These are phyloP conservation scores for Drosophila triauraria DNA, from an alignment of 1,140 invertebrate genomes.

Conservation along the genomic window DNA sequence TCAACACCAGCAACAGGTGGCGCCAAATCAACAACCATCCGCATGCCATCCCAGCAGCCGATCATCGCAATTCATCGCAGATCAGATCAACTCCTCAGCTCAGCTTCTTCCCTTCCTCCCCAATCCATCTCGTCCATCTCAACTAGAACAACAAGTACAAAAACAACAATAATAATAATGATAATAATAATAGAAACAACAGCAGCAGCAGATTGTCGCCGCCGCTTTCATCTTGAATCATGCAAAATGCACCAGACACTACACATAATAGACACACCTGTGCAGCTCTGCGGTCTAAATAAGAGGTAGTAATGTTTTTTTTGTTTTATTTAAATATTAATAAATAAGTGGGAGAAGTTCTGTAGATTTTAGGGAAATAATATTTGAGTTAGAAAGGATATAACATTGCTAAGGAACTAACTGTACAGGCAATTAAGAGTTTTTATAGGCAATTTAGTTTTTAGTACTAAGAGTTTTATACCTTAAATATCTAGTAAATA, in stretches of 20 bases:
- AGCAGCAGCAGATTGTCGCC: constrained; percentile 58
- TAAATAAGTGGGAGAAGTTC: not conserved
- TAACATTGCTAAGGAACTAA: no score
- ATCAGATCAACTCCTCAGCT: constrained; percentile 17
- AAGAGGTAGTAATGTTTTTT: not conserved
- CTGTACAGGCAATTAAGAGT: no score
- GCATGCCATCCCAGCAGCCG: constrained; percentile 33
- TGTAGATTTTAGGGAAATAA: not conserved
- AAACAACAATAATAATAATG: constrained; percentile 33
- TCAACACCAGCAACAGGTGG: constrained; percentile 30
- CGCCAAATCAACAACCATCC: constrained; percentile 30
- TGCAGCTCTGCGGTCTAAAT: constrained; percentile 24
- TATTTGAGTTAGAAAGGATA: no score
- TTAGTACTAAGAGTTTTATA: no score
- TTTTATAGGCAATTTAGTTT: no score
- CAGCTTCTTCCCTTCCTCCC: constrained; percentile 19
- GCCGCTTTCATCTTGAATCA: constrained; percentile 48
- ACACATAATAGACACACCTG: not conserved
- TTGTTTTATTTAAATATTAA: not conserved
- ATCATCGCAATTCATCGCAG: constrained; percentile 45
- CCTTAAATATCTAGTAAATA: no score
- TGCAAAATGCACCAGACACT: constrained; percentile 45
- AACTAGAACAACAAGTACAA: constrained; percentile 59
- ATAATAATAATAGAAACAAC: constrained; percentile 37
- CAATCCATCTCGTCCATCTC: constrained; percentile 43